These are phyloP conservation scores for Acleris laterana DNA, from an alignment of 2,888 invertebrate species.

Conservation along the genomic window DNA sequence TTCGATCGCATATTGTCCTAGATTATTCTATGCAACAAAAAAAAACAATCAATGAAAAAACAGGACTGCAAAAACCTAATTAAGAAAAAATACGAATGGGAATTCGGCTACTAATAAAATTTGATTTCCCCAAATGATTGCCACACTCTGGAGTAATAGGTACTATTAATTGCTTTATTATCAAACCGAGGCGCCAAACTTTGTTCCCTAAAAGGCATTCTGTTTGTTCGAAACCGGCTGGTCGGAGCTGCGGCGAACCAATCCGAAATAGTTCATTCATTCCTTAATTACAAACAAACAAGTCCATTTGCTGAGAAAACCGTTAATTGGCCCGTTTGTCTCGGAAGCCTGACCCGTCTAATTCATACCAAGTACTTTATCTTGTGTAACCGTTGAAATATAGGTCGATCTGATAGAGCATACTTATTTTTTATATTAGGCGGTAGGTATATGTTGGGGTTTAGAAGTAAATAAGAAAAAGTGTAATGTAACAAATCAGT, in stretches of 20 bases:
- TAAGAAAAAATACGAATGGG: too few species aligned
- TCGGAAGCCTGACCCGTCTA: slow-evolving; percentile 25
- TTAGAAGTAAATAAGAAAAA: too few species aligned
- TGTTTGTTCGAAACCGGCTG: slow-evolving; percentile 8
- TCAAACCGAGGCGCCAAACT: slow-evolving; percentile 15
- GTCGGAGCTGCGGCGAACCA: slow-evolving; percentile 10
- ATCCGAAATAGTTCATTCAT: slow-evolving; percentile 28
- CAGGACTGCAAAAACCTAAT: too few species aligned
- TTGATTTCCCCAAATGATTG: too few species aligned
- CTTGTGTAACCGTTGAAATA: slow-evolving; percentile 23
- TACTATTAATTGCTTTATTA: slow-evolving; percentile 5
- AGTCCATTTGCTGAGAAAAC: slow-evolving; percentile 32
- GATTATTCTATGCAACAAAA: too few species aligned
- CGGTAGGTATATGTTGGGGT: too few species aligned
- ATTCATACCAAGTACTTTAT: slow-evolving; percentile 26
- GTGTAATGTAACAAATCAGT: too few species aligned
- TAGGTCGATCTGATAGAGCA: slow-evolving; percentile 6
- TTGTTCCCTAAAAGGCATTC: background rate
- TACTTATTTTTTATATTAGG: background rate
- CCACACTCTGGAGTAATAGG: too few species aligned
- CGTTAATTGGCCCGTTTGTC: slow-evolving; percentile 35
- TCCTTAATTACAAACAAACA: slow-evolving; percentile 32
- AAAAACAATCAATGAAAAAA: too few species aligned
- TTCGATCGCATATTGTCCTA: too few species aligned
- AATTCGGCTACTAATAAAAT: too few species aligned